Percentiles rank a stretch among this genome's conserved stretches.
phyloP scores from a whole-genome alignment of 2,113 vertebrate species.

The Mustela lutreola region DNA sequence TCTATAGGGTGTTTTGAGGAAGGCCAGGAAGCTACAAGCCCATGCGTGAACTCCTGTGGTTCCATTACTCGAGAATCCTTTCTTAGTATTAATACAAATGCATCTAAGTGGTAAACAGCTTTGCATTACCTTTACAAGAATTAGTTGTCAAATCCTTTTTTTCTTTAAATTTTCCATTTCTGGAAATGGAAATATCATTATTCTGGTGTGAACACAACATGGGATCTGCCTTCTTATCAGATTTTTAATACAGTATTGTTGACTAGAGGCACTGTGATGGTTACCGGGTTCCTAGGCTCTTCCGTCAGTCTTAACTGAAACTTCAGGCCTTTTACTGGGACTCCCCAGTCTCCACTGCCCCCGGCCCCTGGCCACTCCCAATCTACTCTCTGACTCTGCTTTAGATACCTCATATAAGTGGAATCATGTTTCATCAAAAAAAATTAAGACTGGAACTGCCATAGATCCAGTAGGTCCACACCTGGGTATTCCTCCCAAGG shows the following conservation, averaged over 20 bases:
- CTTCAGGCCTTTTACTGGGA: too few relatives aligned
- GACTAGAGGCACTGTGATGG: rapidly evolving
- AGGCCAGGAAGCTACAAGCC: not conserved
- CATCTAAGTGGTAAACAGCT: not conserved
- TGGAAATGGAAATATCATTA: too few relatives aligned
- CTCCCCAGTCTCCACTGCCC: not conserved
- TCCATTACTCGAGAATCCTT: not conserved
- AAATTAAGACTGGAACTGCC: too few relatives aligned
- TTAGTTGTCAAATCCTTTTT: not conserved
- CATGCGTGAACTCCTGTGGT: rapidly evolving
- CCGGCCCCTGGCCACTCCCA: not conserved
- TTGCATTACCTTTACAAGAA: not conserved
- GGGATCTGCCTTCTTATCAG: not conserved
- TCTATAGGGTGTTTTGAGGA: not conserved
- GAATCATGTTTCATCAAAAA: not conserved
- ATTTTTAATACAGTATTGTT: not conserved
- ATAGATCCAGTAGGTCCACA: not conserved
- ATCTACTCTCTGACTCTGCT: not conserved
- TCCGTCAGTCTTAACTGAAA: not conserved
- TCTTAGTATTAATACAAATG: not conserved
- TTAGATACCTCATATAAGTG: not conserved
- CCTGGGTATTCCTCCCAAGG: not conserved
- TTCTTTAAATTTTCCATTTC: not conserved
- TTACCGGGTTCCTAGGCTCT: too few relatives aligned
- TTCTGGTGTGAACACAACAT: not conserved